Evolutionary conservation across 1,140 invertebrate species (phyloP).

Genomic region (Drosophila ambigua): DNA sequence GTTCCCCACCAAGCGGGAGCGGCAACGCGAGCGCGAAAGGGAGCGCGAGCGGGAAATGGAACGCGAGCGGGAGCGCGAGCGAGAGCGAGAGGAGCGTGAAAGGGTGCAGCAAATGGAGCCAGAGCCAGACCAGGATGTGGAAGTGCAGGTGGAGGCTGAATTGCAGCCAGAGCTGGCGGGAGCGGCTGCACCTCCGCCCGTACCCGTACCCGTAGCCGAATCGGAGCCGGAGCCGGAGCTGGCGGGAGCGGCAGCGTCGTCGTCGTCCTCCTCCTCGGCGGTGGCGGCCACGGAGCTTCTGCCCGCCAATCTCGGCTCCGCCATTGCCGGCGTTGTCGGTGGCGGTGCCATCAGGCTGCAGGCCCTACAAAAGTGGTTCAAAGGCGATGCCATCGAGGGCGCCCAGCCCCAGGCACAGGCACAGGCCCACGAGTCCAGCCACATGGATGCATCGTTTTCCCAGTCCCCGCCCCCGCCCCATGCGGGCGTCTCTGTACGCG

Average conservation of each 20-base stretch:
- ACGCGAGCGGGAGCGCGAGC: neutral
- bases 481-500: slow-evolving; percentile 91
- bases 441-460: too few species aligned
- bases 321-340: slow-evolving; percentile 83
- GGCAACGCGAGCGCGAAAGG: slow-evolving; percentile 23
- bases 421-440: too few species aligned
- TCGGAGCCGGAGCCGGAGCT: slow-evolving; percentile 15
- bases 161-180: too few species aligned
- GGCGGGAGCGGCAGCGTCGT: neutral
- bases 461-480: slow-evolving; percentile 15
- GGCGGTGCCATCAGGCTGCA: slow-evolving; percentile 86
- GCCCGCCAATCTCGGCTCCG: slow-evolving; percentile 72
- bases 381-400: slow-evolving; percentile 85
- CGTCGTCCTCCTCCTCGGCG: slow-evolving; percentile 3
- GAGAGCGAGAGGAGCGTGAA: slow-evolving; percentile 17
- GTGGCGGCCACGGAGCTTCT: slow-evolving; percentile 44
- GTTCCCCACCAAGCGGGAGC: slow-evolving; percentile 83
- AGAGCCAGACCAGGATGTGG: too few species aligned
- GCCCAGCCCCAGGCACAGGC: slow-evolving; percentile 28
- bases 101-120: too few species aligned
- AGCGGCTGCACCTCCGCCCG: too few species aligned
- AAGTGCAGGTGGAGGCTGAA: too few species aligned
- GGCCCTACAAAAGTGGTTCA: slow-evolving; percentile 89
- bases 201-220: neutral
- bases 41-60: slow-evolving; percentile 9